phyloP scores from a whole-genome alignment of 2,797 vertebrate genomes.

The Xyrichtys novacula region DNA sequence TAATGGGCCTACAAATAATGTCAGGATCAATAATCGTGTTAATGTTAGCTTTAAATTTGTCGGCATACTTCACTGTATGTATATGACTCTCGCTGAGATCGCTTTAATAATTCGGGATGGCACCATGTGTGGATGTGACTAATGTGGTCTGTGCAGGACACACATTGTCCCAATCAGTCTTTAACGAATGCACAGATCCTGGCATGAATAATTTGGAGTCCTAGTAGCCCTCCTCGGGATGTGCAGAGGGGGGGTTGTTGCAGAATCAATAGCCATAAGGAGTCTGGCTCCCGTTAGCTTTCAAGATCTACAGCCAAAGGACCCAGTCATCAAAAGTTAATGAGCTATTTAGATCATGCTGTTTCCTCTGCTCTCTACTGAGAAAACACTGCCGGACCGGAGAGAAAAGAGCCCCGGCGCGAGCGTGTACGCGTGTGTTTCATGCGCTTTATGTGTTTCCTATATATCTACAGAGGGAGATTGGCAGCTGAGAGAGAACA shows the following conservation, averaged over 20 bases:
- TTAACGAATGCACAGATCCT: conserved; percentile 66
- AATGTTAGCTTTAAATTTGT: background rate
- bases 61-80: conserved; percentile 21
- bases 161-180: conserved; percentile 58
- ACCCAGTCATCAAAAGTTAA: conserved; percentile 84
- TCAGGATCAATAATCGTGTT: conserved; percentile 11
- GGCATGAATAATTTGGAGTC: conserved; percentile 80
- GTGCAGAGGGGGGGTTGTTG: conserved; percentile 44
- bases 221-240: conserved; percentile 57
- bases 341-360: conserved; percentile 84
- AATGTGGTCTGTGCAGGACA: conserved; percentile 38
- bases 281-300: conserved; percentile 79
- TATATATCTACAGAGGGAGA: conserved; percentile 58
- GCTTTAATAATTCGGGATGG: no score
- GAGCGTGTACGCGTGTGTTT: conserved; percentile 32
- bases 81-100: no score
- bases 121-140: conserved; percentile 37
- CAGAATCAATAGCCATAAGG: conserved; percentile 82
- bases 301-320: conserved; percentile 83
- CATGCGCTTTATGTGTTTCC: conserved; percentile 54
- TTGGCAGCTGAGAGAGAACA: conserved; percentile 63
- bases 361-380: conserved; percentile 74
- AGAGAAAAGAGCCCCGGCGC: conserved; percentile 29
- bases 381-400: conserved; percentile 66
- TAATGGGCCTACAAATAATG: background rate